Evolutionary conservation across 2,113 vertebrate species (phyloP), one percentile per base, ranked within the genome.

Genomic region (Naja naja): DNA sequence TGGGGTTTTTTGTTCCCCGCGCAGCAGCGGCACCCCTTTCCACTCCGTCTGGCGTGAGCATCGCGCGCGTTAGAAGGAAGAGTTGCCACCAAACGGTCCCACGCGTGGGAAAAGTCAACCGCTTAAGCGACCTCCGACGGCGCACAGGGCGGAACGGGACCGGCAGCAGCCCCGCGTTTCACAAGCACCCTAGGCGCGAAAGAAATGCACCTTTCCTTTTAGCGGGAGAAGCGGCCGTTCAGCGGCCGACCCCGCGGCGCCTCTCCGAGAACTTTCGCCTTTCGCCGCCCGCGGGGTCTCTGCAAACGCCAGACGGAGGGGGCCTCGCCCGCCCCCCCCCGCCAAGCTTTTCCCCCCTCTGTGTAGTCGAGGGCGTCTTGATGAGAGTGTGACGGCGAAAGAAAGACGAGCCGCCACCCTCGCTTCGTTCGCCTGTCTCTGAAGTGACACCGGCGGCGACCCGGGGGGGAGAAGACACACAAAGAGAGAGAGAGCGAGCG

Each of bases 201-300:
- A 56, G 39, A 18, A 43, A 86, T 5, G 53, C 34, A 6, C 39
- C 34, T 55, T 55, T 43, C 22, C n/a, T 27, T 22, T 18, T 22
- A 54, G 74, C 53, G 22, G 25, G 34, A 34, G 52, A 8, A 16
- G 52, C 34, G 52, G 52, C 49, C 25, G 74, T 81, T 81, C 18
- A 34, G 34, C 34, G 34, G 34, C 7, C 69, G 53, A 3, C 8
- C 6, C 49, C 14, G 23, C 2, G 5, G 34, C 52, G 74, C 39
- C 90, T 12, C 39, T 20, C 74, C 39, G 8, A 81, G 34, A 91
- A 91, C 90, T 91, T 91, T 91, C 90, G 25, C 69, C 69, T 90
- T 52, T 81, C 16, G 60, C 12, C 34, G 53, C 88, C 45, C 89
- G 30, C 27, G 9, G 25, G 10, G 11, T 47, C 43, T 69, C 20